These are phyloP conservation scores for Amyelois transitella DNA, from an alignment of 1,140 invertebrate species.

Conservation along the genomic window DNA sequence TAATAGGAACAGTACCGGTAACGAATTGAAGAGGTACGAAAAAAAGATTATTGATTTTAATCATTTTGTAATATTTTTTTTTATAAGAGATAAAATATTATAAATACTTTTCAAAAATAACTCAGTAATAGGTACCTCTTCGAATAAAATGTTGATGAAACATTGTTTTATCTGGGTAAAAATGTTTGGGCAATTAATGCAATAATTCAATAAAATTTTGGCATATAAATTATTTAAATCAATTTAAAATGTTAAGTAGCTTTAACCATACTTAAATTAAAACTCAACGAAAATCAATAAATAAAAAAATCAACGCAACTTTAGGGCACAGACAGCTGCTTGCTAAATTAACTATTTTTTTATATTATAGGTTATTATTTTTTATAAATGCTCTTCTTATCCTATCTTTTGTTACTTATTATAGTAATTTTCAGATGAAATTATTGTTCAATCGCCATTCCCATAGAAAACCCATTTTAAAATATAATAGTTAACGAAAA, in stretches of 20 bases:
- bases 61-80: too few relatives aligned
- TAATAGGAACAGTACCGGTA: background rate
- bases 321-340: background rate
- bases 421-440: background rate
- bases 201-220: background rate
- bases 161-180: background rate
- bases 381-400: background rate
- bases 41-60: too few relatives aligned
- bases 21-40: too few relatives aligned
- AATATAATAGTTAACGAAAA: slow-evolving; percentile 3
- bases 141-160: too few relatives aligned
- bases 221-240: background rate
- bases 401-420: background rate
- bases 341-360: background rate
- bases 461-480: background rate
- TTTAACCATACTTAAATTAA: background rate
- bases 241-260: background rate
- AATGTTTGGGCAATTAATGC: background rate
- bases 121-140: too few relatives aligned
- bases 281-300: background rate
- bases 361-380: background rate
- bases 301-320: background rate
- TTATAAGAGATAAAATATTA: too few relatives aligned
- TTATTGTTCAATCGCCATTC: background rate
- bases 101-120: too few relatives aligned